Percentiles rank a stretch among this genome's conserved stretches.
These are phyloP conservation scores for Tachina lurida DNA, from an alignment of 2,888 invertebrate species.

Conservation along the genomic window DNA sequence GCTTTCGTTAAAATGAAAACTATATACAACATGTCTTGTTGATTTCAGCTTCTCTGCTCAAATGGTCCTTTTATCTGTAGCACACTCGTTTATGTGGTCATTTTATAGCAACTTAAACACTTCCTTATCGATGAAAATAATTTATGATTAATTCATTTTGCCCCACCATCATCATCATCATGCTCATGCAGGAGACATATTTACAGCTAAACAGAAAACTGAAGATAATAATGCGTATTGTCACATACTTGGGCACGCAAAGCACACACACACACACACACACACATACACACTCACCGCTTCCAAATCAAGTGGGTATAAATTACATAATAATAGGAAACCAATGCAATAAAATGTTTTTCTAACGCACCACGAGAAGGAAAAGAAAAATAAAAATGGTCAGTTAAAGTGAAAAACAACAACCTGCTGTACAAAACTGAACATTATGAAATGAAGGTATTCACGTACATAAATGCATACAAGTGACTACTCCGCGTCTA, in stretches of 20 bases:
- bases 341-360: constrained; percentile 34
- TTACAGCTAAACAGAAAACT: not conserved
- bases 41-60: not conserved
- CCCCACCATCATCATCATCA: constrained; percentile 3
- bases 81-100: not conserved
- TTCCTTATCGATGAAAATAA: constrained; percentile 56
- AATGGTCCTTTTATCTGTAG: constrained; percentile 19
- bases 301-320: constrained; percentile 35
- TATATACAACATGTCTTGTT: not conserved
- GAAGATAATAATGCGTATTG: constrained; percentile 36
- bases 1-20: not conserved
- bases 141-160: constrained; percentile 55
- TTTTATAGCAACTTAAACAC: constrained; percentile 33
- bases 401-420: not conserved
- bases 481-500: not conserved
- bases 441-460: constrained; percentile 37
- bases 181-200: constrained; percentile 24
- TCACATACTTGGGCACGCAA: constrained; percentile 29
- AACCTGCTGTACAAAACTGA: constrained; percentile 30
- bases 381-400: not conserved
- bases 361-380: constrained; percentile 38
- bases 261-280: not conserved
- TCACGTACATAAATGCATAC: constrained; percentile 1
- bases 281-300: not conserved
- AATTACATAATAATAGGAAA: constrained; percentile 71